A percentile compares a stretch with the other conserved stretches of the same genome.
Conservation (phyloP, 2,113 vertebrate genomes). For the Nothocercus julius region DNA sequence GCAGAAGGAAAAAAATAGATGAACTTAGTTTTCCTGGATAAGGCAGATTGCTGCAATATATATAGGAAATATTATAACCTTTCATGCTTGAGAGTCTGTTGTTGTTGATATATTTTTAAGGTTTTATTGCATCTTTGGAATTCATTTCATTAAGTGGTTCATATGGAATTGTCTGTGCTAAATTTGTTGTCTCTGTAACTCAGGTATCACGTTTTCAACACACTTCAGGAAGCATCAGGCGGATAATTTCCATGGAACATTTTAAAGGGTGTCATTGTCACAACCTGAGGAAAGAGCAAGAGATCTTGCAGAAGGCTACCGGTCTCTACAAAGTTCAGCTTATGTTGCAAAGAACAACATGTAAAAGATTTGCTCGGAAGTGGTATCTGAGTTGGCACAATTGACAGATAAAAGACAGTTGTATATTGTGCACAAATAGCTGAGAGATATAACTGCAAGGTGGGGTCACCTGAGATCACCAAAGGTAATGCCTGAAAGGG, state of each 20-base stretch:
- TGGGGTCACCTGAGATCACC: background rate
- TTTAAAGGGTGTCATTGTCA: conserved; percentile 55
- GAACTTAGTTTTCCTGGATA: background rate
- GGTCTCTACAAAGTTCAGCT: conserved; percentile 40
- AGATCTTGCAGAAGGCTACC: conserved; percentile 56
- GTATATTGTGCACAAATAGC: background rate
- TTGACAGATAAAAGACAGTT: background rate
- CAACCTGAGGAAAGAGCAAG: conserved; percentile 47
- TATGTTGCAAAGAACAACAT: conserved; percentile 49
- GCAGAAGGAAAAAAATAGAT: background rate
- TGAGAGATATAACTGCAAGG: background rate
- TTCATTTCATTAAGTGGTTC: conserved; percentile 52
- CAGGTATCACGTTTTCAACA: conserved; percentile 38
- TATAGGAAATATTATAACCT: background rate
- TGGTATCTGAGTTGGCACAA: conserved; percentile 21
- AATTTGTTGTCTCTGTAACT: conserved; percentile 59
- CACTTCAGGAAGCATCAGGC: conserved; percentile 47
- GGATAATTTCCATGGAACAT: conserved; percentile 62
- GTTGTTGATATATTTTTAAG: background rate
- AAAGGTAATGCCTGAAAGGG: background rate
- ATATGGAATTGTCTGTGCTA: conserved; percentile 61
- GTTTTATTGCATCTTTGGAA: conserved; percentile 48
- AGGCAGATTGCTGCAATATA: background rate
- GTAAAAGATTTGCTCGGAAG: conserved; percentile 36
- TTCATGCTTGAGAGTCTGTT: background rate